phyloP scores from a whole-genome alignment of 2,797 vertebrate species.

The Malurus splendens region DNA sequence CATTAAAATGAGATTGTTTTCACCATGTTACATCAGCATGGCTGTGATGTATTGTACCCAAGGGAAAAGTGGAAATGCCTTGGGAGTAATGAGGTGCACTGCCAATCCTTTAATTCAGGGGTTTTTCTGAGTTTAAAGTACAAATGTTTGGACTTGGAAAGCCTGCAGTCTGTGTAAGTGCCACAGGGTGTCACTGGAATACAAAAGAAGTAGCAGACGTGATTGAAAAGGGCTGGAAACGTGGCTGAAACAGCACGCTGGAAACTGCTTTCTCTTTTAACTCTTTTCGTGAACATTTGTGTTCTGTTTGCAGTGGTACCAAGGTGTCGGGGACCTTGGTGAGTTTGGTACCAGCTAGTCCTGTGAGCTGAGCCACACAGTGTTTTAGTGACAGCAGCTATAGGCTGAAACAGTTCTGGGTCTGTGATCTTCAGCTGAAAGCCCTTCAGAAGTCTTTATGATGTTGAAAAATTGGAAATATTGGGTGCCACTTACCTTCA shows the following conservation, averaged over 20 bases:
- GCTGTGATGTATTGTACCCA: neutral
- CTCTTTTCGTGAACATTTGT: neutral
- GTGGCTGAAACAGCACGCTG: neutral
- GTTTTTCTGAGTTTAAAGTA: neutral
- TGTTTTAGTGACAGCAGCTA: neutral
- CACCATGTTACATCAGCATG: neutral
- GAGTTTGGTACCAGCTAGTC: neutral
- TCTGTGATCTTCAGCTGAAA: neutral
- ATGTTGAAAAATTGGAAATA: neutral
- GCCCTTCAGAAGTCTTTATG: neutral
- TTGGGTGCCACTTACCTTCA: neutral
- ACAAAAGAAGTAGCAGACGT: neutral
- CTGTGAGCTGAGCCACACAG: neutral
- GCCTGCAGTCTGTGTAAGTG: neutral
- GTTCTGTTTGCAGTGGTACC: neutral
- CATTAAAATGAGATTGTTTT: neutral
- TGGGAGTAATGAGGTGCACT: neutral
- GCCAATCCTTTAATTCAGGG: neutral
- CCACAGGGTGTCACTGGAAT: constrained; percentile 43
- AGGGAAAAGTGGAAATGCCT: neutral
- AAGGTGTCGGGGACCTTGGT: neutral
- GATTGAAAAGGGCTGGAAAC: neutral
- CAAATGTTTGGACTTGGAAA: rapidly evolving
- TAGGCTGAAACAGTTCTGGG: neutral
- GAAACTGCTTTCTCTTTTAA: neutral